Base-by-base conservation (phyloP, 2,888 invertebrate genomes). In the Thymelicus acteon region DNA sequence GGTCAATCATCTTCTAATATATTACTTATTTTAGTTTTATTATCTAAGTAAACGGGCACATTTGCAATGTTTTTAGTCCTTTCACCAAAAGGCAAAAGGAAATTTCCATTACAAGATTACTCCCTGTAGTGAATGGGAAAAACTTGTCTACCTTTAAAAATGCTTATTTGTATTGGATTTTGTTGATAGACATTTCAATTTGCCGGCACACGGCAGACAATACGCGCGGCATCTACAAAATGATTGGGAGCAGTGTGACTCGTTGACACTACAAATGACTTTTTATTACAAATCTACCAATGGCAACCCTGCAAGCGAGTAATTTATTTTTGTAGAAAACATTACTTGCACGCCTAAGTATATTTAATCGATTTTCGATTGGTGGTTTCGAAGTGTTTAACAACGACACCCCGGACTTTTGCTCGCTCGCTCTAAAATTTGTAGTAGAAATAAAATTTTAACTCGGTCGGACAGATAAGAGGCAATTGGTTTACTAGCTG, bases 111-210 rank as follows among this genome's bases (percentile, higher is more conserved):
- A 52, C 15, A 52, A 52, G 1, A 19, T 15, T 52, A 52, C 7
- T 52, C 49, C 1, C 12, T 10, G 12, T 44, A 44, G 8, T 24
- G 3, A 7, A 10, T 7, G 12, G 1, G 5, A 24, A 54, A 54
- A 24, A 2, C 19, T 54, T 54, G 49, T 54, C 19, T 24, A 37
- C 19, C 7, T 37, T 31, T 37, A 13, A 57, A 57, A 57, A 31
- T 37, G 2, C 31, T 57, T 57, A 37, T 57, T 57, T 37, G 57
- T 57, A 37, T 37, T 57, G 6, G 31, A 57, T 57, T 57, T 44
- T 62, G 31, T 62, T 62, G 48, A 62, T 62, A 48, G 62, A 62
- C 62, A 62, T 62, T 62, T 62, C 62, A 62, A 62, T 62, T 62
- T 62, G 48, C 31, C 31, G 13, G 31, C 48, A 31, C 47, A 31